phyloP scores from a whole-genome alignment of 2,113 vertebrate genomes.

The Chaetorhynchus papuensis region DNA sequence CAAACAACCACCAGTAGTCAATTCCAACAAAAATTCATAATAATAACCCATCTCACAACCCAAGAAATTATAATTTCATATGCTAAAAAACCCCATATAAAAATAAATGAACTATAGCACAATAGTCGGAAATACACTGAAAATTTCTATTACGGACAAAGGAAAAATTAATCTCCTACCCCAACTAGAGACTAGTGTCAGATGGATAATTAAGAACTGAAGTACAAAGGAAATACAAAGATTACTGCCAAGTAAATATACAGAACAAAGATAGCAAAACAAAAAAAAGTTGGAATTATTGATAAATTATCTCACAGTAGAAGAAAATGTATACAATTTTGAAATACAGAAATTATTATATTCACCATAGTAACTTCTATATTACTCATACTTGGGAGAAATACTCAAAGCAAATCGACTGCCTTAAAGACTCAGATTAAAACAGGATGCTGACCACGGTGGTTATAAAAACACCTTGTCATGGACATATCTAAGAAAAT shows the following conservation, averaged over 20 bases:
- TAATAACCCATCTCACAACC: not conserved
- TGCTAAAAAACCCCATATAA: not conserved
- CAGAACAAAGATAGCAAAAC: not conserved
- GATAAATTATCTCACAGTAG: not conserved
- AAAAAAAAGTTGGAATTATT: not conserved
- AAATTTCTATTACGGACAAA: not conserved
- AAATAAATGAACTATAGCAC: not conserved
- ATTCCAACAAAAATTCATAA: not conserved
- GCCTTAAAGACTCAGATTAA: not conserved
- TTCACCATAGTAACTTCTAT: not conserved
- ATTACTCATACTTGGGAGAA: not conserved
- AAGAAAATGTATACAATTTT: not conserved
- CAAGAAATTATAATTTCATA: not conserved
- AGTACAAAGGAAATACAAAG: not conserved
- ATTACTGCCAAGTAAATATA: not conserved
- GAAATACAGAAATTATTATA: not conserved
- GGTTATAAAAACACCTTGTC: not conserved
- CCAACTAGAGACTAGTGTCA: not conserved
- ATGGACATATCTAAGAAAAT: not conserved
- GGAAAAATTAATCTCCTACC: not conserved
- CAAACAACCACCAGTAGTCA: not conserved
- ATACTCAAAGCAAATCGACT: not conserved
- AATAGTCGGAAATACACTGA: not conserved
- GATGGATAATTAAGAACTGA: not conserved
- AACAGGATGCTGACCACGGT: not conserved